These are phyloP conservation scores for Peromyscus aztecus DNA, from an alignment of 2,797 vertebrate species.

Conservation along the genomic window DNA sequence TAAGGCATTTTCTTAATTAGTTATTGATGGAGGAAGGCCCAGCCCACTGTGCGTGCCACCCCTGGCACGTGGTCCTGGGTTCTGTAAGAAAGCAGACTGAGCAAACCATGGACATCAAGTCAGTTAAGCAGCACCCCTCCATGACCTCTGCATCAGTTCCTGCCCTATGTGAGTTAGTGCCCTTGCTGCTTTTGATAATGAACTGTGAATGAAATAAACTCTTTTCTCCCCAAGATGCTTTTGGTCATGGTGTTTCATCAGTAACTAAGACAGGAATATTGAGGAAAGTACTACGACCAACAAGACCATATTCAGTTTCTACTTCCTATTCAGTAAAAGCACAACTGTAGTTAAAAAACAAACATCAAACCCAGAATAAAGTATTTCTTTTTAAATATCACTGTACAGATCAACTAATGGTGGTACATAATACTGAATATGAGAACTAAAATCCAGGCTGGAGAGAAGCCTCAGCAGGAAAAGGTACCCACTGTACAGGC, in stretches of 20 bases:
- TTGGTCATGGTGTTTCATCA: neutral
- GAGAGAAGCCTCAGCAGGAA: neutral
- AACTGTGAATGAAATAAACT: neutral
- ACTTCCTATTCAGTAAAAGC: neutral
- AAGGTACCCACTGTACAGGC: neutral
- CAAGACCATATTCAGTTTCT: neutral
- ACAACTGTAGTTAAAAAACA: neutral
- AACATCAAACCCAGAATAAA: neutral
- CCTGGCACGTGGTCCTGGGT: neutral
- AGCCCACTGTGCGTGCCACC: neutral
- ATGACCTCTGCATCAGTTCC: neutral
- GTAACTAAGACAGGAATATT: neutral
- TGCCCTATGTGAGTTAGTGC: neutral
- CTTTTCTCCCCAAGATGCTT: neutral
- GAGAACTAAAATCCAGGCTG: neutral
- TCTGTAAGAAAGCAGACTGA: neutral
- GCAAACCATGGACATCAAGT: neutral
- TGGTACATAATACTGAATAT: neutral
- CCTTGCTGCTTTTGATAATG: neutral
- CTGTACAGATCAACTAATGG: slow-evolving; percentile 4
- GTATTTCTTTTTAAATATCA: neutral
- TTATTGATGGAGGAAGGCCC: neutral
- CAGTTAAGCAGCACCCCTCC: neutral
- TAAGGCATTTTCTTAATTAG: neutral
- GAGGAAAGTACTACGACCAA: neutral